Conservation (phyloP, 2,113 vertebrate genomes). For the Melanocharis versteri region DNA sequence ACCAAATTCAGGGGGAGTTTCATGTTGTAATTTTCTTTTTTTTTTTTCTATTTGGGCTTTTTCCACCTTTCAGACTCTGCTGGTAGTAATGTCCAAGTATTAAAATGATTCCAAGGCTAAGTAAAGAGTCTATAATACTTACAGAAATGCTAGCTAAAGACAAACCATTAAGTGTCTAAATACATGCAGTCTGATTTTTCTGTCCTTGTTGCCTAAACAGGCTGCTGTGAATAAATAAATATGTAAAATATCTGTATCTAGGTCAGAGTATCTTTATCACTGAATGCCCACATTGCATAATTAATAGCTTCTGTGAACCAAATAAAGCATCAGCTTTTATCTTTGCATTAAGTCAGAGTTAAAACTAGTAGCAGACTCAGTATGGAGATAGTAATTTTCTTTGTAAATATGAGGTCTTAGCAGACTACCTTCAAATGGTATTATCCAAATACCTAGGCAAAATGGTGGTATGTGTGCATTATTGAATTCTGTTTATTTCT, state of each 20-base stretch:
- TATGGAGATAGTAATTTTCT: background rate
- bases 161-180: background rate
- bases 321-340: background rate
- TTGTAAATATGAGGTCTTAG: background rate
- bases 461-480: background rate
- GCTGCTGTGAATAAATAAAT: background rate
- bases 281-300: background rate
- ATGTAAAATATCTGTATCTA: background rate
- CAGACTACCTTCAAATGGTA: background rate
- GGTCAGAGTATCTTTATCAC: background rate
- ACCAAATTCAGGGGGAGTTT: background rate
- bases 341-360: background rate
- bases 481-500: background rate
- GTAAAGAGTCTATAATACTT: background rate
- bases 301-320: background rate
- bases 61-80: background rate
- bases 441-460: background rate
- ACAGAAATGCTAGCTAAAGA: background rate
- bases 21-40: background rate
- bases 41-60: background rate
- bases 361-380: background rate
- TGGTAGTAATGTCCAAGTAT: background rate
- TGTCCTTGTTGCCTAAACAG: background rate
- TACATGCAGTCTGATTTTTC: background rate
- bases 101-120: background rate